These are phyloP conservation scores for Monopis laevigella DNA, from an alignment of 2,888 invertebrate genomes.

Conservation along the genomic window DNA sequence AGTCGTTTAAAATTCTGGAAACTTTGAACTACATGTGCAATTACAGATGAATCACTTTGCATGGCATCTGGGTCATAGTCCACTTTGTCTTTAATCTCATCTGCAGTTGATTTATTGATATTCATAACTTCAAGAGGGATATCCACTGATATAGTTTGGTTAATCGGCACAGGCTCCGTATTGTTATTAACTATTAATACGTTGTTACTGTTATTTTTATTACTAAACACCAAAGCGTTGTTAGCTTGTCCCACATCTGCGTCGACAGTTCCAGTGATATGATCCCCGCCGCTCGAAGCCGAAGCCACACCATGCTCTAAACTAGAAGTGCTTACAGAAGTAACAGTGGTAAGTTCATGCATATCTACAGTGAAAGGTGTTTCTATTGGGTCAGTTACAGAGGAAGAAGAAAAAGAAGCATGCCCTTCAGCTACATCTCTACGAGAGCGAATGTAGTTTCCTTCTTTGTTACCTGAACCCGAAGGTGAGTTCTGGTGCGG, in stretches of 20 bases:
- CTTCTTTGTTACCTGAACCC: slow-evolving; percentile 56
- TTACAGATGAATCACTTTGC: slow-evolving; percentile 52
- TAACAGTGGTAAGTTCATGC: slow-evolving; percentile 57
- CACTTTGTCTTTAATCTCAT: slow-evolving; percentile 24
- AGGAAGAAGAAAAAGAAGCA: slow-evolving; percentile 43
- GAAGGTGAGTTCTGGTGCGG: slow-evolving; percentile 70
- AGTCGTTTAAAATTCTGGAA: slow-evolving; percentile 47
- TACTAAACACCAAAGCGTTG: slow-evolving; percentile 39
- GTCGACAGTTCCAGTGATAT: slow-evolving; percentile 25
- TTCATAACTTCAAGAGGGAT: background rate
- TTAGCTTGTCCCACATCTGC: slow-evolving; percentile 30
- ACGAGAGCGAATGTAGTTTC: slow-evolving; percentile 71
- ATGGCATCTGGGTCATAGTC: slow-evolving; percentile 51
- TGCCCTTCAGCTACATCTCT: slow-evolving; percentile 73
- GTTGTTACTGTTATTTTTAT: slow-evolving; percentile 32
- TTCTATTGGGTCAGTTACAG: slow-evolving; percentile 41
- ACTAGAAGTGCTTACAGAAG: slow-evolving; percentile 50
- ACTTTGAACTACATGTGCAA: slow-evolving; percentile 51
- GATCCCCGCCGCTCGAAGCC: slow-evolving; percentile 21
- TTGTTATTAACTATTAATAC: slow-evolving; percentile 26
- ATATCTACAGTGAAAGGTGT: slow-evolving; percentile 46
- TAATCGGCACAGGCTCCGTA: background rate
- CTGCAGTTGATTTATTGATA: slow-evolving; percentile 1
- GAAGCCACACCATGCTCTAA: slow-evolving; percentile 57
- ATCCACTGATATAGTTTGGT: background rate